Evolutionary conservation across 1,140 invertebrate genomes (phyloP).

Genomic region (Drosophila sechellia): DNA sequence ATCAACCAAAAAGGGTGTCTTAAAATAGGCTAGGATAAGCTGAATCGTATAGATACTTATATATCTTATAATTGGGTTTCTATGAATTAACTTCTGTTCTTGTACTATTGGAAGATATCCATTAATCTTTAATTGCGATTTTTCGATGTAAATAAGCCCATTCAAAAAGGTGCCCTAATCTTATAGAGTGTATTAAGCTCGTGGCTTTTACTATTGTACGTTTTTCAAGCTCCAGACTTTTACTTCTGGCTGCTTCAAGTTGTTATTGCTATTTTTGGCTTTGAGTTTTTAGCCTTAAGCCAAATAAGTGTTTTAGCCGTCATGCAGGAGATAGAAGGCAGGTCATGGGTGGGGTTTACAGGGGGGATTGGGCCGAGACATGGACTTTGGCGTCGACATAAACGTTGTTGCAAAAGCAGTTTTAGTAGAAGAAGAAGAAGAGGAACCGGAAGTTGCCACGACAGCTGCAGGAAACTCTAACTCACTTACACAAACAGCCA

Average conservation of each 20-base stretch:
- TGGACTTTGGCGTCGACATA: constrained; percentile 40
- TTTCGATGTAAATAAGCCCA: no score
- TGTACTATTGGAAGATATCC: no score
- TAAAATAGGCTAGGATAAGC: neutral
- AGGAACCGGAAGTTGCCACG: constrained; percentile 77
- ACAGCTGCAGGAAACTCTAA: constrained; percentile 82
- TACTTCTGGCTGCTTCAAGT: constrained; percentile 11
- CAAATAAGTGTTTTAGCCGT: constrained; percentile 80
- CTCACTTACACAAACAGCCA: constrained; percentile 77
- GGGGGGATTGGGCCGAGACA: neutral
- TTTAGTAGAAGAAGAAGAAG: constrained; percentile 36
- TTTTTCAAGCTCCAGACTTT: constrained; percentile 11
- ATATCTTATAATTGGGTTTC: no score
- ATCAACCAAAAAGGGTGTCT: neutral
- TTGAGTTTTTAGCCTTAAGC: constrained; percentile 79
- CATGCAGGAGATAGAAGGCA: constrained; percentile 44
- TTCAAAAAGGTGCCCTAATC: neutral
- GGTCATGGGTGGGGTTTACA: neutral
- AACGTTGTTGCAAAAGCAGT: constrained; percentile 23
- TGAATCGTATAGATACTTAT: neutral
- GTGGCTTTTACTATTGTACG: constrained; percentile 8
- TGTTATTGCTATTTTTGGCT: constrained; percentile 67
- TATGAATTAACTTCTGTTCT: no score
- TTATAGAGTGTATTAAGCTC: constrained; percentile 10
- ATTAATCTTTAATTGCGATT: no score